These are phyloP conservation scores for Otis tarda DNA, from an alignment of 2,113 vertebrate genomes.

Conservation along the genomic window DNA sequence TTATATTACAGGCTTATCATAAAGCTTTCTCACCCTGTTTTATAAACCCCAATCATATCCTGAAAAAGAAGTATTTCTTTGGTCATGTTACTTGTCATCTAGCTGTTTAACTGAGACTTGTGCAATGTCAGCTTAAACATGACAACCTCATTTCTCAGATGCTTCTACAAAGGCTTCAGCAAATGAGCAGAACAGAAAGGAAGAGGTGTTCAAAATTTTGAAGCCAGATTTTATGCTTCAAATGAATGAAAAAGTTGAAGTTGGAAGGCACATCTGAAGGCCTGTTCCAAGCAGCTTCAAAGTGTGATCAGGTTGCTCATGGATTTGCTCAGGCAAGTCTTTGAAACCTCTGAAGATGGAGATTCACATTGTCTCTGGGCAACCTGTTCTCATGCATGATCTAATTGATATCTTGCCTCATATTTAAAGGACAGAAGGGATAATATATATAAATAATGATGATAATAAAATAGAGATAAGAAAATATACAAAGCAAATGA, in stretches of 20 bases:
- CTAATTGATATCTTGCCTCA: not conserved
- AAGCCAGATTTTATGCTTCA: constrained; percentile 76
- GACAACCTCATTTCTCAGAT: constrained; percentile 70
- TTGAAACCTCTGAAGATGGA: not conserved
- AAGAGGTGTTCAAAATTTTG: constrained; percentile 74
- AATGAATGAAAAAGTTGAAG: constrained; percentile 57
- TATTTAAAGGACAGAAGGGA: not conserved
- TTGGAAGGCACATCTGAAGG: constrained; percentile 9
- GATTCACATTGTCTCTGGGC: not conserved
- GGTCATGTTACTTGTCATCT: constrained; percentile 31
- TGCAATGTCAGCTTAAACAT: constrained; percentile 26
- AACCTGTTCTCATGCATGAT: constrained; percentile 51
- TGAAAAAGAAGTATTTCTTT: constrained; percentile 22
- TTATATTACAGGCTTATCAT: not conserved
- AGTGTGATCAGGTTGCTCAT: not conserved
- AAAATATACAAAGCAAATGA: no score
- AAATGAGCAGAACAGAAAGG: constrained; percentile 66
- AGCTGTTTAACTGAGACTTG: not conserved
- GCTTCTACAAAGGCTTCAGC: constrained; percentile 68
- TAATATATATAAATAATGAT: no score
- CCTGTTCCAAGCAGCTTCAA: not conserved
- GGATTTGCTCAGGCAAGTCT: not conserved
- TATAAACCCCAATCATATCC: not conserved
- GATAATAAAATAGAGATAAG: no score
- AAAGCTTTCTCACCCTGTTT: not conserved